Base-by-base conservation (phyloP, 2,888 invertebrate species). In the Philonicus albiceps region DNA sequence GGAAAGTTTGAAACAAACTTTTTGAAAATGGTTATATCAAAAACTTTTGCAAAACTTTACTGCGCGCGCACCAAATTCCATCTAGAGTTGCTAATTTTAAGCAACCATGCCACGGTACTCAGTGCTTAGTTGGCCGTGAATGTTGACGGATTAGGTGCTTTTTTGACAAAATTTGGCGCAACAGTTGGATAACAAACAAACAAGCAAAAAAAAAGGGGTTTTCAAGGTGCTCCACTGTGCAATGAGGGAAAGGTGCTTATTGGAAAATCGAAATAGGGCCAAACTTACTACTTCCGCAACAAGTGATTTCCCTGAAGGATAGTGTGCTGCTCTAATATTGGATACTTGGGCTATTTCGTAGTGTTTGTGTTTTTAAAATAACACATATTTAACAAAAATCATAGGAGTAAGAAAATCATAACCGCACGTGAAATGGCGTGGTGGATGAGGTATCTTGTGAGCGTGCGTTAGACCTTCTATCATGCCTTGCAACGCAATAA, bases 11-110 rank as follows among this genome's bases (percentile, higher is more conserved):
- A 64, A 81, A 84, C 84, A 84, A 84, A 84, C 84, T 87, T 88
- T 88, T 88, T 87, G 88, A 88, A 88, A 88, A 88, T 88, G 88
- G 88, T 87, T 88, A 88, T 88, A 88, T 87, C 87, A 88, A 88
- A n/a, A 88, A 88, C 88, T 88, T 88, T 88, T 88, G 88, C 88
- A 87, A 88, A 88, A 88, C 88, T 88, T 88, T 88, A 88, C 88
- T 88, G 88, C 88, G 88, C 88, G 88, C 88, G 88, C 86, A 78
- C 88, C 87, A 87, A 88, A 73, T 40, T 73, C 73, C 73, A 30
- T 73, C 43, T 84, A 84, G 72, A 73, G 72, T 83, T 85, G 86
- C 72, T 87, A 87, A 87, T 87, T 86, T 87, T 86, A 78, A 87
- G 86, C 81, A 86, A 86, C 76, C 86, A 76, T n/a, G 73, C 81